Evolutionary conservation across 2,888 invertebrate genomes (phyloP).

Genomic region (Electrophaes corylata): DNA sequence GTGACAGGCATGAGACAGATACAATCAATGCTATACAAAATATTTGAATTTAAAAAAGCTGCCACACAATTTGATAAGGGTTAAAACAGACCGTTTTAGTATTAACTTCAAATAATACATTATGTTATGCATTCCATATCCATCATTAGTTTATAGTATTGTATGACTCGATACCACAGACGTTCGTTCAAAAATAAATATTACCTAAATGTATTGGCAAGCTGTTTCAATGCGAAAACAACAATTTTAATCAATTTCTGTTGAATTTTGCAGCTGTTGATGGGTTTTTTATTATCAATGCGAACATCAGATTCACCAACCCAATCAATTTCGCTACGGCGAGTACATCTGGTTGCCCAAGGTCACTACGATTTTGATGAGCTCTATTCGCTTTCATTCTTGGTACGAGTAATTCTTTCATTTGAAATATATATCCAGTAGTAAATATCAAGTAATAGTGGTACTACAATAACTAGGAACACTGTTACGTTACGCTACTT

Average conservation of each 20-base stretch:
- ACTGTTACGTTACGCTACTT: too few species aligned
- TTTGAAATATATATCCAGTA: too few species aligned
- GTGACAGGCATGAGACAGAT: too few species aligned
- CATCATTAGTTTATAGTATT: not conserved
- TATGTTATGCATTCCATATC: too few species aligned
- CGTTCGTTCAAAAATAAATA: not conserved
- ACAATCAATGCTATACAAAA: too few species aligned
- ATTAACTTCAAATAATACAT: too few species aligned
- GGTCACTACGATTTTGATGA: constrained; percentile 9
- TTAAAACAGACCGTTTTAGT: too few species aligned
- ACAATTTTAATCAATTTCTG: constrained; percentile 27
- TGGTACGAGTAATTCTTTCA: too few species aligned
- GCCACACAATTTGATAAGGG: too few species aligned
- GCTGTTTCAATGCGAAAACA: constrained; percentile 20
- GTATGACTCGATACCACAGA: not conserved
- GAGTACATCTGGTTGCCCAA: not conserved
- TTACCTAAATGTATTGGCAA: not conserved
- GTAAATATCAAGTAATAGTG: too few species aligned
- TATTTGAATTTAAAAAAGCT: too few species aligned
- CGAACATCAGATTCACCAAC: constrained; percentile 14
- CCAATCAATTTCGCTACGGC: constrained; percentile 17
- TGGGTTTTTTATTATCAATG: constrained; percentile 18
- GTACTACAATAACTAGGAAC: too few species aligned
- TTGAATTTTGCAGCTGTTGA: constrained; percentile 15
- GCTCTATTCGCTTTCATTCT: constrained; percentile 5